A percentile compares a stretch with the other conserved stretches of the same genome.
phyloP scores from a whole-genome alignment of 2,888 invertebrate species.

The Lycia hirtaria region DNA sequence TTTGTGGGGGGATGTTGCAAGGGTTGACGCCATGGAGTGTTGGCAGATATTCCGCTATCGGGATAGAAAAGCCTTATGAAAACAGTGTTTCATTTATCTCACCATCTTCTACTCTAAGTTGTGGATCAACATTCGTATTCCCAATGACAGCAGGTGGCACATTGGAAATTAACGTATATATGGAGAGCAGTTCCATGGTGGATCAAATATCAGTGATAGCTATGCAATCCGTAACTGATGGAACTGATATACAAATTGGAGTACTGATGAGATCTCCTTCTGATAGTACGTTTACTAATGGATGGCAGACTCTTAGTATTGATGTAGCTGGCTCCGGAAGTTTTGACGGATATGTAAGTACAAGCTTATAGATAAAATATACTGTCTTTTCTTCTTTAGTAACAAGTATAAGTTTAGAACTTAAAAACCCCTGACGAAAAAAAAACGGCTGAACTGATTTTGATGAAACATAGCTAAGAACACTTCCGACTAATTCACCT shows the following conservation, averaged over 20 bases:
- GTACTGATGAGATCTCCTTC: slow-evolving; percentile 27
- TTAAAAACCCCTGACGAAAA: too few species aligned
- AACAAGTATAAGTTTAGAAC: too few species aligned
- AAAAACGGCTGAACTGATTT: too few species aligned
- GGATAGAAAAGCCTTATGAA: slow-evolving; percentile 13
- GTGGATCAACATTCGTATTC: slow-evolving; percentile 30
- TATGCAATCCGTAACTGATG: slow-evolving; percentile 25
- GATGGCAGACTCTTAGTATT: slow-evolving; percentile 45
- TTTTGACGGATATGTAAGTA: slow-evolving; percentile 48
- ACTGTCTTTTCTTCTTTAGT: too few species aligned
- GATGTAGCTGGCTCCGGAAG: background rate
- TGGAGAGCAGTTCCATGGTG: slow-evolving; percentile 29
- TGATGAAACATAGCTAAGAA: too few species aligned
- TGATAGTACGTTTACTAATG: slow-evolving; percentile 31
- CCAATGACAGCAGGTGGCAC: slow-evolving; percentile 36
- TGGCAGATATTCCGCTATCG: slow-evolving; percentile 28
- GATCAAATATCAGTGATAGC: slow-evolving; percentile 44
- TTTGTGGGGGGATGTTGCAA: slow-evolving; percentile 16
- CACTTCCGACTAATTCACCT: too few species aligned
- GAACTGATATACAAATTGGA: slow-evolving; percentile 40
- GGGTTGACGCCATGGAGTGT: slow-evolving; percentile 26
- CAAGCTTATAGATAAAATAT: background rate
- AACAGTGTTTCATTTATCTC: slow-evolving; percentile 33
- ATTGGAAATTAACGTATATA: slow-evolving; percentile 48
- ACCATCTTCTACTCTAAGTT: slow-evolving; percentile 24